phyloP scores from a whole-genome alignment of 2,797 vertebrate species.

The Petrocephalus sullivani region DNA sequence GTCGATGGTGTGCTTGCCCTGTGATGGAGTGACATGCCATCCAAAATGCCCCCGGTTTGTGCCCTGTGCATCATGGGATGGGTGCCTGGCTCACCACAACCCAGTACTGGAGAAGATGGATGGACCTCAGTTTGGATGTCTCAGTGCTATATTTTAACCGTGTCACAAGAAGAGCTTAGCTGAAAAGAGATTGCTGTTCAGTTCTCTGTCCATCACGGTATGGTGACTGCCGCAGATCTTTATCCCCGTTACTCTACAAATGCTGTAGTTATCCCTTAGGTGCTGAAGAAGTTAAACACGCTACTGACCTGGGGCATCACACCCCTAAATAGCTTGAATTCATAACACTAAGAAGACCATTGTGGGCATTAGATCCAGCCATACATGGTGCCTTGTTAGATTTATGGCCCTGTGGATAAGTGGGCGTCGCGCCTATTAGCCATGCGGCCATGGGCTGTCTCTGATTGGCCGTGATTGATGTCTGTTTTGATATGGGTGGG shows the following conservation, averaged over 20 bases:
- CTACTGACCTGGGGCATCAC: background rate
- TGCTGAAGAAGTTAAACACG: background rate
- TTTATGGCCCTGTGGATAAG: slow-evolving; percentile 16
- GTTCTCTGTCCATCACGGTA: background rate
- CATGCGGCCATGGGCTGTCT: slow-evolving; percentile 42
- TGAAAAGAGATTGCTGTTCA: background rate
- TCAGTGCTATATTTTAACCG: slow-evolving; percentile 9
- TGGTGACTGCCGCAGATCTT: background rate
- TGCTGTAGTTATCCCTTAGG: background rate
- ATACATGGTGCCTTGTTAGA: background rate
- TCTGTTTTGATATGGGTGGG: slow-evolving; percentile 52
- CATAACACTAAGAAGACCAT: background rate
- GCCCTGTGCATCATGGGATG: background rate
- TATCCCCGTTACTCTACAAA: background rate
- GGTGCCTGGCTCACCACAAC: background rate
- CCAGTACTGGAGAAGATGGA: background rate
- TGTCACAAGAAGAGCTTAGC: background rate
- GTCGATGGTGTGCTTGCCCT: background rate
- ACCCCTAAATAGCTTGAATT: background rate
- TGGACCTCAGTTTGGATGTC: background rate
- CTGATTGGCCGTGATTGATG: slow-evolving; percentile 57
- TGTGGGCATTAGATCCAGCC: background rate
- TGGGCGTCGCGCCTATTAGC: slow-evolving; percentile 17
- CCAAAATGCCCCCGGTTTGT: background rate
- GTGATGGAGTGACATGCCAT: background rate